Evolutionary conservation across 2,888 invertebrate species (phyloP), one percentile per base, ranked within the genome.

Genomic region (Germaria angustata): DNA sequence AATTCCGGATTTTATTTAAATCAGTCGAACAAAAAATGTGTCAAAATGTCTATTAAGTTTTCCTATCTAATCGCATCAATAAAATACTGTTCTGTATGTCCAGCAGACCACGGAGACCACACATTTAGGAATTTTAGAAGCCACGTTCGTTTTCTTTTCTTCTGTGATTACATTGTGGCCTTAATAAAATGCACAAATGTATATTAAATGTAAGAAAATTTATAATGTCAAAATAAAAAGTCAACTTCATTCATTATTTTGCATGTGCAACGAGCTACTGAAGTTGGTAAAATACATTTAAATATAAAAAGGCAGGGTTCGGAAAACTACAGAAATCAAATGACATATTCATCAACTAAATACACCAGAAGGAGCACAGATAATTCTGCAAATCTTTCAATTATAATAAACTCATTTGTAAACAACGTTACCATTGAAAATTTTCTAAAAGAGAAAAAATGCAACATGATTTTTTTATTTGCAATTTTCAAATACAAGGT

Each of bases 181-280:
- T 41, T 41, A 68, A 61, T 69, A 63, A 77, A 77, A 63, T 28
- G 66, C 66, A 41, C 46, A 76, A 77, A 75, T 65, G 44, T 65
- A 46, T 36, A 76, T 75, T 75, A 65, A 69, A 71, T 78, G 71
- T 63, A 71, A 65, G 63, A 71, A 39, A 81, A 78, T 73, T 73
- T 41, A 69, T 73, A 78, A 78, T 73, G 78, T 78, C 81, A 81
- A 63, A 63, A 81, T 69, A 81, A 73, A 78, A 81, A 81, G 81
- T 78, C 78, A 81, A 78, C 73, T 78, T 78, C 78, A 81, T 81
- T 78, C 63, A 78, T 81, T 81, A 81, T 73, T 73, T 78, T 78
- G 73, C 69, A 81, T 78, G 66, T 73, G 81, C 78, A 78, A 78
- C 68, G 72, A 78, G 73, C 81, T 77, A 65, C 66, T 61, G 73